Base-by-base conservation (phyloP, 2,888 invertebrate species). In the Xylocampa areola region DNA sequence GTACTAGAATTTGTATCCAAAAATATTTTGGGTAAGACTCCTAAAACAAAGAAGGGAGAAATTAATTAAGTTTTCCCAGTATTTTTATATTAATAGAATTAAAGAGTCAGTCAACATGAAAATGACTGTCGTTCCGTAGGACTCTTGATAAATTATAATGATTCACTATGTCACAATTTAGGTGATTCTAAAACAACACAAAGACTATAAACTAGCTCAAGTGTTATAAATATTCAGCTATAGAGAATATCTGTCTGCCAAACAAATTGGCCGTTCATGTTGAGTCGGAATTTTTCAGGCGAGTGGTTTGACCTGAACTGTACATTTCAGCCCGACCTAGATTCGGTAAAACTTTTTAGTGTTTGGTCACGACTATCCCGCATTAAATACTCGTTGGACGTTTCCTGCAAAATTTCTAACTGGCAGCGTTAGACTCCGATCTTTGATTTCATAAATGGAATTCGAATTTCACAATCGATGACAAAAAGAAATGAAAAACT, bases 281-380 rank as follows among this genome's bases (percentile, higher is more conserved):
- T 48, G 47, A 48, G 36, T 47, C 33, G 49, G 55, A 60, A 61
- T 70, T 68, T 75, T 61, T 52, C 70, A 65, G 63, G 39, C 63
- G 67, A 75, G 75, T 69, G 71, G 71, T 63, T 70, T 76, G 77
- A 78, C 79, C 80, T 63, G 68, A 43, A 41, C 57, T 63, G 62
- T 58, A 53, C 67, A 54, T 73, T 78, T 74, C 73, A 73, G 74
- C 4, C 54, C 70, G 82, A 79, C 83, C 82, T 75, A 79, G 62
- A 73, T 79, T 48, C 53, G 35, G 40, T 8, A 19, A 59, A 65
- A 62, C 51, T 52, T 69, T 68, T 63, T 52, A 30, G 19, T 63
- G 52, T 74, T 68, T 48, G 39, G 64, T 64, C 59, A 57, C 44
- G 58, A 43, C 25, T 62, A 45, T 44, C 39, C 19, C 61, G 53